Evolutionary conservation across 2,797 vertebrate genomes (phyloP).

Genomic region (Pagetopsis macropterus): DNA sequence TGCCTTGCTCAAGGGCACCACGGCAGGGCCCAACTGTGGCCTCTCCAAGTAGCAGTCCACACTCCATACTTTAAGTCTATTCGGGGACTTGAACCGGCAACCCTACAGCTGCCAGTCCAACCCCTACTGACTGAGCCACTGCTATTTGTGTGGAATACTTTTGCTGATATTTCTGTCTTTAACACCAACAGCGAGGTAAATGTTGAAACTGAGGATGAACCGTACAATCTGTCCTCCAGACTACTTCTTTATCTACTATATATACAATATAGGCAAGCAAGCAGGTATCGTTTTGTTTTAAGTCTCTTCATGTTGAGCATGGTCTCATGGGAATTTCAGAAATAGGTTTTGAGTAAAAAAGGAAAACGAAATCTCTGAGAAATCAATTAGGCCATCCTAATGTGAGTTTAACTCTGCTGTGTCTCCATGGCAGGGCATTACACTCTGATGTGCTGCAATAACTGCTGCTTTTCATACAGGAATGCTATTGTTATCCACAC

Average conservation of each 20-base stretch:
- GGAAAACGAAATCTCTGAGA: conserved; percentile 17
- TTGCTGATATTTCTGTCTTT: not conserved
- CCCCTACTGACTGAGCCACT: too few species aligned
- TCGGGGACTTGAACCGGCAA: too few species aligned
- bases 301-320: conserved; percentile 19
- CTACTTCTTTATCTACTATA: conserved; percentile 6
- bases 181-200: not conserved
- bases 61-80: too few species aligned
- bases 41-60: too few species aligned
- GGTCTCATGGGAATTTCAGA: conserved; percentile 19
- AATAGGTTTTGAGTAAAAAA: conserved; percentile 8
- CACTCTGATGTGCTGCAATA: conserved; percentile 38
- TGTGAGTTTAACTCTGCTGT: not conserved
- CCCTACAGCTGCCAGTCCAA: too few species aligned
- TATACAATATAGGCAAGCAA: not conserved
- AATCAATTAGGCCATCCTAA: not conserved
- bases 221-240: not conserved
- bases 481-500: conserved; percentile 58
- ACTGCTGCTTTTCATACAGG: conserved; percentile 50
- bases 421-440: conserved; percentile 16
- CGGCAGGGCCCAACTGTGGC: too few species aligned
- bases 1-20: too few species aligned
- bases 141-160: not conserved
- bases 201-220: conserved; percentile 4
- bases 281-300: conserved; percentile 18